Conservation (phyloP, 2,113 vertebrate species). For the Callorhinus ursinus region DNA sequence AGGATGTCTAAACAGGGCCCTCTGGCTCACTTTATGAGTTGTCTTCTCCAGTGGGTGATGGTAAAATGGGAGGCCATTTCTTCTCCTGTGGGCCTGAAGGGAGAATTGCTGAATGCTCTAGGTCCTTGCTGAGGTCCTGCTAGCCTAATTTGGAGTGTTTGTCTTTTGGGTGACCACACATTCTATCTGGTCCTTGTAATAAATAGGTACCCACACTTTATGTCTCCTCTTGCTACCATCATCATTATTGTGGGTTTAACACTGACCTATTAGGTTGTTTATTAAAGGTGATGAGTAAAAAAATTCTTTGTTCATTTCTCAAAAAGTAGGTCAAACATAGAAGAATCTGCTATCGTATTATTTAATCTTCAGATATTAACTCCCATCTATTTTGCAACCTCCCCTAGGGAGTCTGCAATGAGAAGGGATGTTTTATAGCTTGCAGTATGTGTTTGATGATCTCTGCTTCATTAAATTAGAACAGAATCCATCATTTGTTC, state of each 20-base stretch:
- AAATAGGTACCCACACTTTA: not conserved
- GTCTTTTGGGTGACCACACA: not conserved
- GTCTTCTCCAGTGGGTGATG: not conserved
- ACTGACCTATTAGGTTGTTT: constrained; percentile 34
- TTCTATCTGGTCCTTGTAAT: not conserved
- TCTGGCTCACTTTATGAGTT: not conserved
- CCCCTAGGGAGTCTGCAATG: not conserved
- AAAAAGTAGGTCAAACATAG: constrained; percentile 67
- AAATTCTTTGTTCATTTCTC: not conserved
- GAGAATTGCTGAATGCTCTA: not conserved
- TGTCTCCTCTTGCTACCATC: not conserved
- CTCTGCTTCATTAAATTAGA: constrained; percentile 70
- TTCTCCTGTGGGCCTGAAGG: not conserved
- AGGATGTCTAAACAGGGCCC: not conserved
- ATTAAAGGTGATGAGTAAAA: not conserved
- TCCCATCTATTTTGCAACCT: constrained; percentile 47
- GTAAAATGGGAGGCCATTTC: not conserved
- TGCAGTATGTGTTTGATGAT: constrained; percentile 60
- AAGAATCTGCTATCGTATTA: constrained; percentile 43
- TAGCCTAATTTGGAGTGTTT: not conserved
- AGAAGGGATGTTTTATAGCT: constrained; percentile 57
- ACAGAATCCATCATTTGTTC: constrained; percentile 58
- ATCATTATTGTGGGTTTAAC: not conserved
- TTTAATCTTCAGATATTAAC: constrained; percentile 77
- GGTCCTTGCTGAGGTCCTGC: not conserved